Conservation (phyloP, 2,113 vertebrate species). For the Oreochromis niloticus region DNA sequence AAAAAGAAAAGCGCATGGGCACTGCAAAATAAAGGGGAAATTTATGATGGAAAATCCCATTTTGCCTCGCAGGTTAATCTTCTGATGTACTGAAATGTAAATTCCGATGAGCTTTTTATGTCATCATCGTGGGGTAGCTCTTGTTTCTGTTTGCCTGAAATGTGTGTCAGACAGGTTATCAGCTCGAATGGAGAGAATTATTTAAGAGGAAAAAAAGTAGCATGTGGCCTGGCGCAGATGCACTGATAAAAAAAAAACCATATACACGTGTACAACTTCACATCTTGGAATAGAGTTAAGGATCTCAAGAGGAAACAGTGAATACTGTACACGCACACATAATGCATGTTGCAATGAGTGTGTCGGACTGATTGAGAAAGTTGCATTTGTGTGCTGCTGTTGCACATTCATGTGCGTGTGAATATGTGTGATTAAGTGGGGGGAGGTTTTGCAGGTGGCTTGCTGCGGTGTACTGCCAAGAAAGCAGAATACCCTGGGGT, state of each 20-base stretch:
- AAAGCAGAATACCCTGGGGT: slow-evolving; percentile 70
- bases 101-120: slow-evolving; percentile 1
- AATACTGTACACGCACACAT: background rate
- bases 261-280: slow-evolving; percentile 53
- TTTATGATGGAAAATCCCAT: slow-evolving; percentile 59
- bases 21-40: slow-evolving; percentile 12
- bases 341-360: slow-evolving; percentile 38
- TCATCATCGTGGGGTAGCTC: background rate
- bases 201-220: background rate
- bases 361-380: slow-evolving; percentile 47
- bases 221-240: slow-evolving; percentile 6
- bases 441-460: slow-evolving; percentile 71
- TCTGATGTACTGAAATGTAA: slow-evolving; percentile 29
- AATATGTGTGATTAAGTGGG: slow-evolving; percentile 34
- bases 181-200: slow-evolving; percentile 3
- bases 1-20: background rate
- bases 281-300: slow-evolving; percentile 45
- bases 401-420: slow-evolving; percentile 4
- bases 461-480: slow-evolving; percentile 66
- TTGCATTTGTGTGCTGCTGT: slow-evolving; percentile 15
- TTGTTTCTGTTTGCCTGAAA: slow-evolving; percentile 23
- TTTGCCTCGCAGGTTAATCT: slow-evolving; percentile 23
- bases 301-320: slow-evolving; percentile 28
- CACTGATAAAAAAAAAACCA: slow-evolving; percentile 24
- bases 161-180: background rate